phyloP scores from a whole-genome alignment of 2,113 vertebrate genomes.

The Callocephalon fimbriatum region DNA sequence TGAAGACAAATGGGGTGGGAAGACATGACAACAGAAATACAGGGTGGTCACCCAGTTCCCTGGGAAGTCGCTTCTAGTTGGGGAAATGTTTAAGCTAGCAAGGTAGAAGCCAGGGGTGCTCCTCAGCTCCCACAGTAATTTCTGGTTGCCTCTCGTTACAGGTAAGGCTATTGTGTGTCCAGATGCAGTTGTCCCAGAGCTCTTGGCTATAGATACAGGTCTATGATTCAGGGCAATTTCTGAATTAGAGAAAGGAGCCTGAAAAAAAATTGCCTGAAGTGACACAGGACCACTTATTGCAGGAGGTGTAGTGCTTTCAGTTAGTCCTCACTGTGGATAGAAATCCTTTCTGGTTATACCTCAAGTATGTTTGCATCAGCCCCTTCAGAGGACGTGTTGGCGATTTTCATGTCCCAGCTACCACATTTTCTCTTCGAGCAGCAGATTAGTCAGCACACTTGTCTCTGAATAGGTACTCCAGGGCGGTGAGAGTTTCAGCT shows the following conservation, averaged over 20 bases:
- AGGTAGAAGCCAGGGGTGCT: not conserved
- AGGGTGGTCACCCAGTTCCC: not conserved
- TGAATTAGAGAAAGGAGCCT: not conserved
- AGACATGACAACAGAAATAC: not conserved
- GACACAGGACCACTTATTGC: not conserved
- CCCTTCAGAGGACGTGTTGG: not conserved
- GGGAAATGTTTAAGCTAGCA: no score
- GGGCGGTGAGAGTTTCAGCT: not conserved
- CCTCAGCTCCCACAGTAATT: not conserved
- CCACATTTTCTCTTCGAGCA: not conserved
- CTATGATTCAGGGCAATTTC: not conserved
- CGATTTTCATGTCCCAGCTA: constrained; percentile 9
- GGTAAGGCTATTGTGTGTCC: not conserved
- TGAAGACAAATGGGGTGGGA: not conserved
- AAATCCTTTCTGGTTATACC: not conserved
- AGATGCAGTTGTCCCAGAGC: not conserved
- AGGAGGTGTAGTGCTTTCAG: not conserved
- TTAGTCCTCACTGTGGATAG: not conserved
- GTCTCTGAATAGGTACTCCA: constrained; percentile 19
- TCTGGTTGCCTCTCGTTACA: not conserved
- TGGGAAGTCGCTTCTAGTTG: not conserved
- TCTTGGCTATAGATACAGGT: not conserved
- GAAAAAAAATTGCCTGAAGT: not conserved
- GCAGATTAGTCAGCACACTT: not conserved
- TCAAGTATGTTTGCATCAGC: not conserved